These are phyloP conservation scores for Monopterus albus DNA, from an alignment of 2,113 vertebrate genomes.

Conservation along the genomic window DNA sequence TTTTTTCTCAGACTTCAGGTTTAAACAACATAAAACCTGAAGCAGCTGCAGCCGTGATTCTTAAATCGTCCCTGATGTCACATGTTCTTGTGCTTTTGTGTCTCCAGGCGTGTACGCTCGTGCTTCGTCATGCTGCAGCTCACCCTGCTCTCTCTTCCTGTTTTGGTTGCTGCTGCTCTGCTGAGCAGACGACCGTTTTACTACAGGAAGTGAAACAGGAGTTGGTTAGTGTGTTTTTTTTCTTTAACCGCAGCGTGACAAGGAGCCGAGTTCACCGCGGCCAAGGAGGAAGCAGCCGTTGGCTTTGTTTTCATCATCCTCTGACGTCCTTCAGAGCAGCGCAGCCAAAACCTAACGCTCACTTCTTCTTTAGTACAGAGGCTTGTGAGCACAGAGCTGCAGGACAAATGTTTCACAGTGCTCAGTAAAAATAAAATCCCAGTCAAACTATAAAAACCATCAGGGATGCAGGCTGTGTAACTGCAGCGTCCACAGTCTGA, in stretches of 20 bases:
- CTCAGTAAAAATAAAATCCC: no score
- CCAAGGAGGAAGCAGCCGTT: slow-evolving; percentile 36
- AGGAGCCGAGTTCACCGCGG: slow-evolving; percentile 20
- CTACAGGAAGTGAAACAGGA: slow-evolving; percentile 56
- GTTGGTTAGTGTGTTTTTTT: slow-evolving; percentile 13
- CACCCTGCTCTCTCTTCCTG: slow-evolving; percentile 33
- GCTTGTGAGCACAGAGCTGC: no score
- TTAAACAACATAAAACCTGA: no score
- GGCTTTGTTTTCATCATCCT: slow-evolving; percentile 21
- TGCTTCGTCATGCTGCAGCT: slow-evolving; percentile 32
- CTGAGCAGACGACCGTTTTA: slow-evolving; percentile 47
- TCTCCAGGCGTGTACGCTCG: not conserved
- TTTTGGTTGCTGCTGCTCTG: slow-evolving; percentile 20
- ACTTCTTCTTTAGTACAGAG: not conserved
- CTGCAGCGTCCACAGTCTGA: no score
- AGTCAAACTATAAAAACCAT: no score
- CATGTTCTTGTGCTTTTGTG: no score
- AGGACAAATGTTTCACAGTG: no score
- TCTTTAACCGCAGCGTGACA: slow-evolving; percentile 39
- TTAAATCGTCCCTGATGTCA: not conserved
- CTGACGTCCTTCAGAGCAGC: not conserved
- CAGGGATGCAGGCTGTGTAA: no score
- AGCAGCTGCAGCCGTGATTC: no score
- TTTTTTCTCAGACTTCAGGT: no score
- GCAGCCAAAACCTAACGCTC: not conserved